These are phyloP conservation scores for Parauchenoglanis punctatus DNA, from an alignment of 2,797 vertebrate species.

Conservation along the genomic window DNA sequence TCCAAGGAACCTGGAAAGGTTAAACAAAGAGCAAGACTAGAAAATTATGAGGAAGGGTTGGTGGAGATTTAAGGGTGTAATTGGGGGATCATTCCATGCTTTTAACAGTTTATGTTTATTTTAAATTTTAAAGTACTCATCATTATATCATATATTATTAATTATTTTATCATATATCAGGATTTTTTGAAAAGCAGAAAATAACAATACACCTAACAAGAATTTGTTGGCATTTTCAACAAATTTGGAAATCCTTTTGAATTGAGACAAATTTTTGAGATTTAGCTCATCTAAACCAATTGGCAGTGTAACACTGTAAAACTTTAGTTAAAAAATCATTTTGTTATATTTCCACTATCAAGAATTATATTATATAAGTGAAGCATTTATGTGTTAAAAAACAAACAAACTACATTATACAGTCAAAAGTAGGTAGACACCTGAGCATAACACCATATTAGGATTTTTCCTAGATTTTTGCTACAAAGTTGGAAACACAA, in stretches of 20 bases:
- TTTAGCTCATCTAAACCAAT: too few relatives aligned
- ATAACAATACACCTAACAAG: background rate
- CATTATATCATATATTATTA: background rate
- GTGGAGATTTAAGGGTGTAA: background rate
- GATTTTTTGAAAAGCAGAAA: background rate
- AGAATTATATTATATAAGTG: background rate
- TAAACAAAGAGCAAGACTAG: constrained; percentile 42
- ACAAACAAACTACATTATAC: background rate
- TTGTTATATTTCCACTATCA: background rate
- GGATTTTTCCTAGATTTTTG: background rate
- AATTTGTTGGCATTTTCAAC: background rate
- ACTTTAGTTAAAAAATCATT: background rate
- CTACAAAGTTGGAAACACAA: background rate
- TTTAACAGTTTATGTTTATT: background rate
- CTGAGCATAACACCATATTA: background rate
- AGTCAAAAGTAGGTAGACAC: background rate
- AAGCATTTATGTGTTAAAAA: background rate
- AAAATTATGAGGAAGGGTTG: background rate
- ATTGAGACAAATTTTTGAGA: background rate
- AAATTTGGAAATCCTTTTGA: background rate
- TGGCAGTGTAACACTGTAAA: background rate
- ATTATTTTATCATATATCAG: background rate
- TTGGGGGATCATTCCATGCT: background rate
- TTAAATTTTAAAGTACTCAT: background rate
- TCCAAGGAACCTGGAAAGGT: constrained; percentile 45